Evolutionary conservation across 2,888 invertebrate genomes (phyloP).

Genomic region (Hermaeophaga mercurialis): DNA sequence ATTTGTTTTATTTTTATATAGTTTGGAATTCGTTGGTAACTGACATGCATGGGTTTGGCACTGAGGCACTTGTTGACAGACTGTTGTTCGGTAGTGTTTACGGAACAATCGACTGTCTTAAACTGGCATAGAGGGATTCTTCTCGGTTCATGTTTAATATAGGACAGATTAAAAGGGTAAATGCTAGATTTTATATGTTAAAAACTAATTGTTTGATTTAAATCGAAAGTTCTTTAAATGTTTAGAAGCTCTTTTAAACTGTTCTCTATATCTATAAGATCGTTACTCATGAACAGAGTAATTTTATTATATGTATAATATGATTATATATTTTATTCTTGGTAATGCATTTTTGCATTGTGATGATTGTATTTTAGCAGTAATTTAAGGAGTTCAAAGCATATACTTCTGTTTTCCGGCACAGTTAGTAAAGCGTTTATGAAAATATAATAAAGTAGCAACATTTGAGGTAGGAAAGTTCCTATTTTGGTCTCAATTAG

Average conservation of each 20-base stretch:
- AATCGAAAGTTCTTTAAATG: slow-evolving; percentile 13
- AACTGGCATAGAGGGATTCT: slow-evolving; percentile 51
- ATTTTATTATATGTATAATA: slow-evolving; percentile 58
- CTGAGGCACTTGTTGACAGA: slow-evolving; percentile 42
- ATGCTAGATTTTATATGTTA: slow-evolving; percentile 15
- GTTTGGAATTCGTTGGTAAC: slow-evolving; percentile 38
- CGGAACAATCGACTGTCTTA: slow-evolving; percentile 39
- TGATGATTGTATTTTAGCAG: slow-evolving; percentile 63
- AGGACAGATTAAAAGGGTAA: slow-evolving; percentile 11
- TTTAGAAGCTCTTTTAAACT: slow-evolving; percentile 13
- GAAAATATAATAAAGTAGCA: background rate
- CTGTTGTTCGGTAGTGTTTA: slow-evolving; percentile 26
- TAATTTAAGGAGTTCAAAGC: slow-evolving; percentile 57
- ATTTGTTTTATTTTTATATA: slow-evolving; percentile 34
- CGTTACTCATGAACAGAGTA: slow-evolving; percentile 55
- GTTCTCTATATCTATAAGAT: slow-evolving; percentile 35
- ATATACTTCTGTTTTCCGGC: slow-evolving; percentile 56
- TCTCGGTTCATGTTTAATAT: slow-evolving; percentile 51
- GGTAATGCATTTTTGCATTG: slow-evolving; percentile 79
- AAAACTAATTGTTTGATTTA: slow-evolving; percentile 12
- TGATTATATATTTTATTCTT: slow-evolving; percentile 79
- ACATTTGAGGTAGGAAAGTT: slow-evolving; percentile 9
- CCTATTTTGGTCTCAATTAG: slow-evolving; percentile 12
- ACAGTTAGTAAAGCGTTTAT: slow-evolving; percentile 31
- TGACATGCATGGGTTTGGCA: slow-evolving; percentile 52